A percentile compares a stretch with the other conserved stretches of the same genome.
phyloP scores from a whole-genome alignment of 2,113 vertebrate genomes.

The Pelecanus crispus region DNA sequence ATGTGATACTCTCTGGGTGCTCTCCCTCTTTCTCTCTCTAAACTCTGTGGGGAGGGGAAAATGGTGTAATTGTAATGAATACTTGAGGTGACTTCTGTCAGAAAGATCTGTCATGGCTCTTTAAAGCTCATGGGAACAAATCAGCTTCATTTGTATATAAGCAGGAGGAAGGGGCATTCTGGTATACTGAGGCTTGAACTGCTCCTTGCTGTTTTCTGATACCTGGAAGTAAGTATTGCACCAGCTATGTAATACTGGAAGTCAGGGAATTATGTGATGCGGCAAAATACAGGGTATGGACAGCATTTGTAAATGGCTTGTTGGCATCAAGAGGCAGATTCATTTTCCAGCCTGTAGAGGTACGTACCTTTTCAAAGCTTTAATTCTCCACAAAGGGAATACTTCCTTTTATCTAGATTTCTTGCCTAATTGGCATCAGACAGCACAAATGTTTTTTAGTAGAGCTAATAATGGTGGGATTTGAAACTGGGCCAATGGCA shows the following conservation, averaged over 20 bases:
- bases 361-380: neutral
- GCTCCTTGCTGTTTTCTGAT: neutral
- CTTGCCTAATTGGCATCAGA: conserved; percentile 7
- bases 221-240: neutral
- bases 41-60: neutral
- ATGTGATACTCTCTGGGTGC: neutral
- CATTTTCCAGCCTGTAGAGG: neutral
- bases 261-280: neutral
- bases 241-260: neutral
- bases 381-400: neutral
- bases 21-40: neutral
- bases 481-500: conserved; percentile 42
- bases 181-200: neutral
- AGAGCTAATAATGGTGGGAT: neutral
- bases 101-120: conserved; percentile 54
- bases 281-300: neutral
- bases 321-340: neutral
- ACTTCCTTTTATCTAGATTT: neutral
- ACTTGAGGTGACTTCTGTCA: conserved; percentile 41
- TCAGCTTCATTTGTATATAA: neutral
- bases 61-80: neutral
- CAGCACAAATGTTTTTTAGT: neutral
- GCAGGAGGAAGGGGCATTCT: conserved; percentile 6
- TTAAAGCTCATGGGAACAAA: conserved; percentile 45
- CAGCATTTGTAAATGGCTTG: neutral